These are phyloP conservation scores for Sinelater perroti DNA, from an alignment of 2,888 invertebrate genomes.

Conservation along the genomic window DNA sequence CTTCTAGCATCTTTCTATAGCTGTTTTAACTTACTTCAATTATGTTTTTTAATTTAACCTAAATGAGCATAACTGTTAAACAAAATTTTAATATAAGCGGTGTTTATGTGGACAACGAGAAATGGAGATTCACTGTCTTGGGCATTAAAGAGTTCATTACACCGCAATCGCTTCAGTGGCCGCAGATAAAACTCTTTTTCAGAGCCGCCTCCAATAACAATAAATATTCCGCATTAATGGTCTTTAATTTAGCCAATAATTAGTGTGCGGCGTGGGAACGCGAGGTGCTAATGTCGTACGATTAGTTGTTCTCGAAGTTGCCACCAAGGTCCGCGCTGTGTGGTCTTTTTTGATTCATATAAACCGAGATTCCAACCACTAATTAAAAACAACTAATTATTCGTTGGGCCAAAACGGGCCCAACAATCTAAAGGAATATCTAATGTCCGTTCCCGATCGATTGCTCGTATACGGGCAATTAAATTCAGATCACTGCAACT, in stretches of 20 bases:
- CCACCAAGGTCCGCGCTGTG: conserved; percentile 10
- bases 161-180: not conserved
- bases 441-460: not conserved
- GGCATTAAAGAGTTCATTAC: no score
- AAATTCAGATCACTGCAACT: not conserved
- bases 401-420: conserved; percentile 3
- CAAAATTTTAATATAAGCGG: no score
- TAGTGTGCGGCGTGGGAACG: conserved; percentile 12
- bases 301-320: conserved; percentile 13
- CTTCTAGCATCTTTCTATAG: no score
- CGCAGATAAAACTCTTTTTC: conserved; percentile 5
- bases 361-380: conserved; percentile 7
- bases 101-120: no score
- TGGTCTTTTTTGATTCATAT: conserved; percentile 10
- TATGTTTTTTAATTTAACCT: no score
- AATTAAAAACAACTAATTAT: conserved; percentile 17
- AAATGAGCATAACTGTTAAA: no score
- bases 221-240: conserved; percentile 7
- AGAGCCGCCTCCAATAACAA: conserved; percentile 10
- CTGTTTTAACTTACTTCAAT: no score
- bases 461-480: not conserved
- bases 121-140: no score
- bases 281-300: conserved; percentile 18
- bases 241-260: conserved; percentile 15
- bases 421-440: conserved; percentile 2